phyloP scores from a whole-genome alignment of 2,888 invertebrate species.

The Danaus chrysippus region DNA sequence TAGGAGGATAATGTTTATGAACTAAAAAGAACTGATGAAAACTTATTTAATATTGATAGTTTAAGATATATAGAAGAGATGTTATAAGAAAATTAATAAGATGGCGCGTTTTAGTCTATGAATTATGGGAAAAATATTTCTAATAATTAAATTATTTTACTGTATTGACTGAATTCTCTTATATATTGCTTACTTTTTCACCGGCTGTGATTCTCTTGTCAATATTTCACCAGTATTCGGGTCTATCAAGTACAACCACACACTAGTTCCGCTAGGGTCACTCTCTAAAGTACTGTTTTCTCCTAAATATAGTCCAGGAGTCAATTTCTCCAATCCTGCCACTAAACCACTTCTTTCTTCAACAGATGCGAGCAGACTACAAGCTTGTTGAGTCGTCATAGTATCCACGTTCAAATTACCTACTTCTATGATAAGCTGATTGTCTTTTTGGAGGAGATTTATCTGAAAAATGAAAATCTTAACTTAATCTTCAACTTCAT shows the following conservation, averaged over 20 bases:
- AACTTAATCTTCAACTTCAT: not conserved
- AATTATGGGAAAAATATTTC: too few species aligned
- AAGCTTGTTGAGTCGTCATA: conserved; percentile 64
- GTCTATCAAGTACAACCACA: conserved; percentile 93
- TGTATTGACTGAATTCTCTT: too few species aligned
- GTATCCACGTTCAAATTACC: conserved; percentile 86
- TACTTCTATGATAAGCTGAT: conserved; percentile 88
- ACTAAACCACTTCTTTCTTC: conserved; percentile 87
- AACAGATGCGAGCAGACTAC: conserved; percentile 77
- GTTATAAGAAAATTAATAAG: too few species aligned
- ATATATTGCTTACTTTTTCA: conserved; percentile 80
- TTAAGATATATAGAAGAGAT: too few species aligned
- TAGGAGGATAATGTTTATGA: too few species aligned
- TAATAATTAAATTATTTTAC: too few species aligned
- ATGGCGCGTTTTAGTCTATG: too few species aligned
- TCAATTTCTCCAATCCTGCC: conserved; percentile 90
- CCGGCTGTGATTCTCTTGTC: conserved; percentile 83
- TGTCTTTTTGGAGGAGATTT: conserved; percentile 87
- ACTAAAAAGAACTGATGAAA: too few species aligned
- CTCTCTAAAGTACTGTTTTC: conserved; percentile 87
- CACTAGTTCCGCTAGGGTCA: conserved; percentile 87
- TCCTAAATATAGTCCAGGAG: conserved; percentile 85
- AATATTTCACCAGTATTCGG: conserved; percentile 87
- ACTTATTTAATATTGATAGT: too few species aligned
- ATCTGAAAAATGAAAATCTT: conserved; percentile 65